Evolutionary conservation across 2,113 vertebrate species (phyloP), one percentile per base, ranked within the genome.

Genomic region (Herpailurus yagouaroundi): DNA sequence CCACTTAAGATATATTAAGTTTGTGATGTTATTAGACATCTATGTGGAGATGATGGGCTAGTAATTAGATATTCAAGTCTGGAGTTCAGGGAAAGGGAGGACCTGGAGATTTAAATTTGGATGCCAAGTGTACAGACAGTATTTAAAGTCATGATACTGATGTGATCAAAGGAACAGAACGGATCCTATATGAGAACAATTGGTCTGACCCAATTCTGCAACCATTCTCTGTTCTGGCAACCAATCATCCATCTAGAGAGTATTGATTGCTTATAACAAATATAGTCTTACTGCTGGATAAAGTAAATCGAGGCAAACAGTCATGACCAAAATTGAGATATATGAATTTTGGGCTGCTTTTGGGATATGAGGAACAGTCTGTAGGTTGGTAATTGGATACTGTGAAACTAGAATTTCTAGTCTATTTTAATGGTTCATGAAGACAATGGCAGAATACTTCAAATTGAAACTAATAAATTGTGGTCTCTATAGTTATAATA

Each of bases 291-390:
- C 31, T 83, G n/a, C 36, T 93, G 57, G 68, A 68, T 96, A 82
- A 93, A 92, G 55, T 83, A 45, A 88, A 48, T 88, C 52, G 89
- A 96, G 19, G 60, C 3, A 93, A 89, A 82, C 76, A 33, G 68
- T 88, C 45, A 7, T 60, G 60, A 63, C 1, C n/a, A 55, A 84
- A 84, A 94, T 90, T 90, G 14, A 85, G 41, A 52, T 12, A 77
- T 45, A 90, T 85, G n/a, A 90, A 7, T 41, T 69, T 36, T 1
- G 48, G 57, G 48, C 23, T 95, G 66, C 15, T 93, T 84, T 38
- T 79, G 41, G 69, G 27, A 45, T 85, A 85, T 55, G 4, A 90
- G 60, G 41, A 85, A 94, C 7, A 85, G 36, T 55, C 13, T 60
- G 50, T n/a, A 71, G 27, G 11, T 29, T 79, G n/a, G 84, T 64